Conservation (phyloP, 2,113 vertebrate genomes). For the Ahaetulla prasina region DNA sequence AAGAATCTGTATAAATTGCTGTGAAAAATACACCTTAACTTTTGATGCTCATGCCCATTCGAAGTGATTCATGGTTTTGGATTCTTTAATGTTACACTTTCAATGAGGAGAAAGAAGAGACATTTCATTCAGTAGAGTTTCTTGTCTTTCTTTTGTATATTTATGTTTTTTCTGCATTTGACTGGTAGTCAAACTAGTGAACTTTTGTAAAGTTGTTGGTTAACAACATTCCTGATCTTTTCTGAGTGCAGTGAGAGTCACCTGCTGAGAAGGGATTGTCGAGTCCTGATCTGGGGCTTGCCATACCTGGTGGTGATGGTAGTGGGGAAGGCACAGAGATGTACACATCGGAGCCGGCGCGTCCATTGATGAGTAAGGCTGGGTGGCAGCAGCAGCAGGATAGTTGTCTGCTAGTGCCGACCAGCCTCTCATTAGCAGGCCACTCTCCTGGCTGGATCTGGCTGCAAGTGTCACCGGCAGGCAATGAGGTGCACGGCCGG, state of each 20-base stretch:
- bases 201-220: constrained; percentile 24
- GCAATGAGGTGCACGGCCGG: too few species aligned
- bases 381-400: too few species aligned
- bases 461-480: too few species aligned
- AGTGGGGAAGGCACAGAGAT: too few species aligned
- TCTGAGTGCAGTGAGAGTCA: not conserved
- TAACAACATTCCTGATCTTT: not conserved
- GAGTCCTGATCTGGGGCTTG: too few species aligned
- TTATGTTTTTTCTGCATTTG: not conserved
- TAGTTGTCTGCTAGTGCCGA: too few species aligned
- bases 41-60: not conserved
- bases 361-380: too few species aligned
- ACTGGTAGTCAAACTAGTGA: accelerated
- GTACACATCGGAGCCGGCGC: too few species aligned
- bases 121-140: not conserved
- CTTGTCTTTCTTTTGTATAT: not conserved
- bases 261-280: constrained; percentile 23
- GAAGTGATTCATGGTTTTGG: not conserved
- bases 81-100: not conserved
- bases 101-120: not conserved
- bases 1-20: not conserved
- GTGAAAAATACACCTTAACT: not conserved
- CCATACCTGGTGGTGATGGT: too few species aligned
- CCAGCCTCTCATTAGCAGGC: too few species aligned
- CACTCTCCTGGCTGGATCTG: too few species aligned